Conservation (phyloP, 2,113 vertebrate genomes). For the Ciconia boyciana region DNA sequence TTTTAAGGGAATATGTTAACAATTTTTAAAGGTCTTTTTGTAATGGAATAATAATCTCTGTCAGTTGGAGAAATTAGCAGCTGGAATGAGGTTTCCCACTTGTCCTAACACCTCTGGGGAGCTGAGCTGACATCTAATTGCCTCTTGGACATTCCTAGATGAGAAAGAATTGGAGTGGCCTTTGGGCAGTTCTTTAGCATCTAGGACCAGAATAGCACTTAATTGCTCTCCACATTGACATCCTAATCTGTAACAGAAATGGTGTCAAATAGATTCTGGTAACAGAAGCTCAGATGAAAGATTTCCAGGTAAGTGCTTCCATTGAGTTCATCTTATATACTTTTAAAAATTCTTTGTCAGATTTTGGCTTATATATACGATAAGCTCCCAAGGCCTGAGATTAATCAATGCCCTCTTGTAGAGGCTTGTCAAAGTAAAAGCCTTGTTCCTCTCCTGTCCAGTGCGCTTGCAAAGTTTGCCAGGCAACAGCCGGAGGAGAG, state of each 20-base stretch:
- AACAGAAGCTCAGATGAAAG: constrained; percentile 29
- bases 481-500: neutral
- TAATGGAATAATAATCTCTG: constrained; percentile 70
- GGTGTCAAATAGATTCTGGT: constrained; percentile 11
- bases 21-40: constrained; percentile 63
- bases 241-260: constrained; percentile 71
- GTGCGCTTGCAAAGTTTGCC: neutral
- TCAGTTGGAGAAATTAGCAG: constrained; percentile 66
- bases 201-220: constrained; percentile 45
- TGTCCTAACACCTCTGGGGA: constrained; percentile 50
- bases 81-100: constrained; percentile 53
- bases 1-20: constrained; percentile 65
- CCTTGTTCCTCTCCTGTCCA: neutral
- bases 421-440: constrained; percentile 4
- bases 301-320: neutral
- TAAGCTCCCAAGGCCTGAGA: neutral
- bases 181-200: constrained; percentile 36
- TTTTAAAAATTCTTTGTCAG: neutral
- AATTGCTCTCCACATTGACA: constrained; percentile 61
- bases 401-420: neutral
- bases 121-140: constrained; percentile 25
- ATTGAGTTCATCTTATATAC: neutral
- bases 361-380: neutral
- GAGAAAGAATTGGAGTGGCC: constrained; percentile 42
- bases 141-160: constrained; percentile 46